Base-by-base conservation (phyloP, 2,113 vertebrate species). In the Pteropus alecto region DNA sequence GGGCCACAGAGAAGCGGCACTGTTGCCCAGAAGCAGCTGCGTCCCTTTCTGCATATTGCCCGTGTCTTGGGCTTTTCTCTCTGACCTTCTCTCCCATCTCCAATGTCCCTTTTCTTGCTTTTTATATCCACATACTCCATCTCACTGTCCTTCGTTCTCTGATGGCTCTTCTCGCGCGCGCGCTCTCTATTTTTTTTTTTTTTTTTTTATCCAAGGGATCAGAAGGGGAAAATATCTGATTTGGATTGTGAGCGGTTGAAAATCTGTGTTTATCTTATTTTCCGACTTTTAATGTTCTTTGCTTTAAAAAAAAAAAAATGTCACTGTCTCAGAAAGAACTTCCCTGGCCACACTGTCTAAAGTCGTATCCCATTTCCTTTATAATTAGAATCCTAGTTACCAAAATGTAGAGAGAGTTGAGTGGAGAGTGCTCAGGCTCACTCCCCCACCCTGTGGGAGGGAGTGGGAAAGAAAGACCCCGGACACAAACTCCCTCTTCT, bases 371-470 rank as follows among this genome's bases (percentile, higher is more conserved):
- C 63, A 11, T 38, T 79, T 3, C 3, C 14, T 15, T 26, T 60
- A 35, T 2, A 41, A 4, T 68, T 24, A 56, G n/a, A 6, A 7
- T 65, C 33, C n/a, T 30, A 38, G 12, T 9, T 56, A 38, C 7
- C n/a, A 51, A 61, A 46, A 46, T 38, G 51, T 4, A 84, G 14
- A 71, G 24, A 76, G 12, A 43, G 24, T 16, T 68, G 60, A 85
- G 35, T 11, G 0, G 9, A 41, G 54, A 22, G 5, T 3, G 9
- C 6, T 14, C 3, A 76, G 16, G 11, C 0, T 19, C 10, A 0
- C 10, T 19, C 30, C 24, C 7, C 38, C 13, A 56, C 1, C 41
- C 12, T 16, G 1, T 30, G 24, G 51, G 16, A 71, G 7, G 6
- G 5, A 8, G 7, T 38, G 1, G 1, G 30, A 28, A 87, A 78